These are phyloP conservation scores for Drepana arcuata DNA, from an alignment of 1,140 invertebrate species.

Conservation along the genomic window DNA sequence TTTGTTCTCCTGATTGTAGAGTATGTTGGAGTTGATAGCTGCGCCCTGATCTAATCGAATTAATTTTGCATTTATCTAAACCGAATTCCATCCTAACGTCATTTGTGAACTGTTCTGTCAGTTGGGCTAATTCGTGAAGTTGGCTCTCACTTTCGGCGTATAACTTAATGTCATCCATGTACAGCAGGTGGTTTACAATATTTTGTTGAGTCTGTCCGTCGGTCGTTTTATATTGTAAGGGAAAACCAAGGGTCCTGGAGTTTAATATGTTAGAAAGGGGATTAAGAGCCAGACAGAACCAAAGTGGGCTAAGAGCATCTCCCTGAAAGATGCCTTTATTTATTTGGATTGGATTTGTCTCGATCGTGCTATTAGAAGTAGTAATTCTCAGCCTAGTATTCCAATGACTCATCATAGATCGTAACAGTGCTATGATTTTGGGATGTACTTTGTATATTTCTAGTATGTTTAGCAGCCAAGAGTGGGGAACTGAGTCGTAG, in stretches of 20 bases:
- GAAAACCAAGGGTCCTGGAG: neutral
- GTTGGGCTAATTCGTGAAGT: conserved; percentile 4
- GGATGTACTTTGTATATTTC: conserved; percentile 8
- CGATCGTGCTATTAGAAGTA: neutral
- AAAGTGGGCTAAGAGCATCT: conserved; percentile 11
- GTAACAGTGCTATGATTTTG: neutral
- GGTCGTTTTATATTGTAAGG: neutral
- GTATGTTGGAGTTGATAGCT: too few relatives aligned
- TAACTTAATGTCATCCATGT: conserved; percentile 14
- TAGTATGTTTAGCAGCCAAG: conserved; percentile 3
- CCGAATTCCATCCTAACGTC: conserved; percentile 16
- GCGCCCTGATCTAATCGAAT: too few relatives aligned
- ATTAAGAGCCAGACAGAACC: conserved; percentile 13
- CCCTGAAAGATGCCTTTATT: conserved; percentile 14
- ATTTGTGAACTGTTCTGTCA: conserved; percentile 5
- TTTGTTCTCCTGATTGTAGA: too few relatives aligned
- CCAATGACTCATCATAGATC: conserved; percentile 1
- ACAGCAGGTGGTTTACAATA: conserved; percentile 9
- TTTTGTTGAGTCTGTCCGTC: too few relatives aligned
- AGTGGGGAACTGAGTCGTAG: conserved; percentile 7
- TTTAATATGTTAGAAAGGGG: conserved; percentile 9
- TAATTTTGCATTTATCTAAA: conserved; percentile 15
- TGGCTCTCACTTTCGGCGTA: conserved; percentile 3
- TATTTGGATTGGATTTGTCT: conserved; percentile 8
- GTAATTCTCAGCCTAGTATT: conserved; percentile 1